phyloP scores from a whole-genome alignment of 2,888 invertebrate genomes.

The Eristalis arbustorum region DNA sequence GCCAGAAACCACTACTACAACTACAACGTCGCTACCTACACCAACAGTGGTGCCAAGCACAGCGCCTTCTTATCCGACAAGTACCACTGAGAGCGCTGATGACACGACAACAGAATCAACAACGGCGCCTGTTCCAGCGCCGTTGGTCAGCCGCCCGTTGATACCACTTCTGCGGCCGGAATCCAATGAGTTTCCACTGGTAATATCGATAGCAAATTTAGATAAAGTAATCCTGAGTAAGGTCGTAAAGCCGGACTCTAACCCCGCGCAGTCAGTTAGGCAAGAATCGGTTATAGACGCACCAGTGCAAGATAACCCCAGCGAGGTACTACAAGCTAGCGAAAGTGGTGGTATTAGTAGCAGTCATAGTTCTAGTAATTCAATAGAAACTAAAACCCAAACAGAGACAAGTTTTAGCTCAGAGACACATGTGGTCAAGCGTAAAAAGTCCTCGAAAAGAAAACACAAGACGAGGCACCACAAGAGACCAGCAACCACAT shows the following conservation, averaged over 20 bases:
- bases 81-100: constrained; percentile 1
- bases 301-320: constrained; percentile 65
- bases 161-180: constrained; percentile 79
- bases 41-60: constrained; percentile 12
- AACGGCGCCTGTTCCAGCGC: constrained; percentile 7
- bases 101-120: constrained; percentile 23
- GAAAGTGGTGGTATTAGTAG: constrained; percentile 72
- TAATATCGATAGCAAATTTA: constrained; percentile 80
- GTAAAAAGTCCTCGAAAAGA: constrained; percentile 74
- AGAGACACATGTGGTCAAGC: constrained; percentile 76
- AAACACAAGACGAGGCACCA: constrained; percentile 63
- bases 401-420: constrained; percentile 78
- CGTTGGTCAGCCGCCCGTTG: constrained; percentile 74
- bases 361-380: constrained; percentile 60
- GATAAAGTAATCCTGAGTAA: constrained; percentile 80
- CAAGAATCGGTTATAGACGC: constrained; percentile 75
- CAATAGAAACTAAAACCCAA: constrained; percentile 70
- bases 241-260: constrained; percentile 76
- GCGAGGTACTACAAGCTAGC: constrained; percentile 48
- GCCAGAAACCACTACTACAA: constrained; percentile 42
- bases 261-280: constrained; percentile 76
- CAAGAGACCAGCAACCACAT: constrained; percentile 37
- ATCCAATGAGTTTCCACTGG: constrained; percentile 80
- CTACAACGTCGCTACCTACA: constrained; percentile 9
- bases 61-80: constrained; percentile 14